Evolutionary conservation across 53 echinoderm and acorn worm species (phyloP).

Genomic region (Glandiceps talaboti): DNA sequence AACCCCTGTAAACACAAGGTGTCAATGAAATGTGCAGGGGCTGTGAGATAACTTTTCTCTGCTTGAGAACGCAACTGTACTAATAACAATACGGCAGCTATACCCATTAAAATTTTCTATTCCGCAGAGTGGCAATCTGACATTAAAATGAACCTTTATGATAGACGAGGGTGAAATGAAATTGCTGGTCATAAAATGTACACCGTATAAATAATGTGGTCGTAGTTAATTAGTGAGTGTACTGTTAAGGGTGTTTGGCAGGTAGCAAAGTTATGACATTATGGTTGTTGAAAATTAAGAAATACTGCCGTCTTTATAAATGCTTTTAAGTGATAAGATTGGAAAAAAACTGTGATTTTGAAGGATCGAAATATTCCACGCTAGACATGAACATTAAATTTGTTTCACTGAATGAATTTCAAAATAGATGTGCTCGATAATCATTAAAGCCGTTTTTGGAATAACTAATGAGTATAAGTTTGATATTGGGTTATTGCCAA

Average conservation of each 20-base stretch:
- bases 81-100: neutral
- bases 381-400: too few relatives aligned
- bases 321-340: neutral
- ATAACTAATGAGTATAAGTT: too few relatives aligned
- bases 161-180: neutral
- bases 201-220: neutral
- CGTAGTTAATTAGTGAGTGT: neutral
- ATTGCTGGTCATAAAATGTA: neutral
- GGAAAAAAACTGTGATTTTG: neutral
- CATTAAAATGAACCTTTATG: neutral
- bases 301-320: neutral
- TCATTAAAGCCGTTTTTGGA: too few relatives aligned
- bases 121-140: neutral
- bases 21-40: too few relatives aligned
- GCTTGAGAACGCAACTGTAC: neutral
- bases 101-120: neutral
- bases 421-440: too few relatives aligned
- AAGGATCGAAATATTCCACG: neutral
- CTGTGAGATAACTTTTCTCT: neutral
- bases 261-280: neutral
- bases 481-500: too few relatives aligned
- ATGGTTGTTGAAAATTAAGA: neutral
- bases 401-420: neutral
- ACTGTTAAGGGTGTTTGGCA: neutral
- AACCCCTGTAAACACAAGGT: too few relatives aligned